Conservation (phyloP, 2,888 invertebrate genomes). For the Yponomeuta cagnagella region DNA sequence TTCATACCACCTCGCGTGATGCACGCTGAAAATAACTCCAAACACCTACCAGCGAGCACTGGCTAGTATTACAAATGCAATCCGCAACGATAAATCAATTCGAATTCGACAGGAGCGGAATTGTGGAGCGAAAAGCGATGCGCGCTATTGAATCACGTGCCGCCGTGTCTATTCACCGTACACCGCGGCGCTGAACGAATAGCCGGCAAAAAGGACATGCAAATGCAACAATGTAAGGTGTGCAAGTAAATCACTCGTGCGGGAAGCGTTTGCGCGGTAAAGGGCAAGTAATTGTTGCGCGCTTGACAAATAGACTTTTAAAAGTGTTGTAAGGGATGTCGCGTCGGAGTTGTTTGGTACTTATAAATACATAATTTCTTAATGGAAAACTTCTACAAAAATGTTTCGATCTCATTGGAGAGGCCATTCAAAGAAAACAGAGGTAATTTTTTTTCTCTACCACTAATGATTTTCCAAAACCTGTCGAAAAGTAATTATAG, state of each 20-base stretch:
- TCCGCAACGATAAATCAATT: conserved; percentile 5
- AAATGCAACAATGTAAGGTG: neutral
- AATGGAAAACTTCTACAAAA: too few relatives aligned
- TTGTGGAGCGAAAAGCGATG: neutral
- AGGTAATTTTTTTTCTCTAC: too few relatives aligned
- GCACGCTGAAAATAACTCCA: neutral
- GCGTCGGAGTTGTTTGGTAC: neutral
- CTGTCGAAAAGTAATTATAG: too few relatives aligned
- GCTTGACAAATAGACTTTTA: neutral
- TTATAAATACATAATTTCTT: too few relatives aligned
- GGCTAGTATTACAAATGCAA: neutral
- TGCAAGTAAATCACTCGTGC: neutral
- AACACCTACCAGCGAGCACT: neutral
- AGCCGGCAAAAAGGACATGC: neutral
- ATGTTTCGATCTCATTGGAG: too few relatives aligned
- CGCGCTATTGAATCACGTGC: neutral
- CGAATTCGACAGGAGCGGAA: neutral
- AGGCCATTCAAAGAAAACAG: too few relatives aligned
- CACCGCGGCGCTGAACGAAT: neutral
- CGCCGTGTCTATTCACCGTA: neutral
- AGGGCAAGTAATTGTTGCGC: neutral
- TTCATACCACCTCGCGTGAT: neutral
- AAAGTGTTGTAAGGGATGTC: neutral
- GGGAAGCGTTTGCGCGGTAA: neutral
- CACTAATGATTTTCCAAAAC: too few relatives aligned